These are phyloP conservation scores for Temnothorax unifasciatus DNA, from an alignment of 2,888 invertebrate species.

Conservation along the genomic window DNA sequence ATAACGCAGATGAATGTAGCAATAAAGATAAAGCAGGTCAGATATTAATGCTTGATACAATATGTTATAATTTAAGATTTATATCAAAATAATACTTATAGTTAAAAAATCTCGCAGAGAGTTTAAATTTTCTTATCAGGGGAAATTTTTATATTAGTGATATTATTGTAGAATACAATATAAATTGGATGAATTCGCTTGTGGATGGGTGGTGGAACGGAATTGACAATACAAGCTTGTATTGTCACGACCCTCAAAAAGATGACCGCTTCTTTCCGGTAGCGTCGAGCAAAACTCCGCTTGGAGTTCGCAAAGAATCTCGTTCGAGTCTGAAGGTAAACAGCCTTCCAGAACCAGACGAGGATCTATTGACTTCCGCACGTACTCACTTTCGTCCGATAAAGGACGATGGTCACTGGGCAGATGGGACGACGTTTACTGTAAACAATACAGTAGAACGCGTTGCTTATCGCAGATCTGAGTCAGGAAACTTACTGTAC, in stretches of 20 bases:
- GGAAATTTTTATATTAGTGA: slow-evolving; percentile 3
- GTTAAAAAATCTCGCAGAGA: not conserved
- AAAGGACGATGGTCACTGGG: slow-evolving; percentile 88
- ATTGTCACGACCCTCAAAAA: slow-evolving; percentile 88
- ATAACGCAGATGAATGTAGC: slow-evolving; percentile 80
- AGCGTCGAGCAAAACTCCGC: slow-evolving; percentile 85
- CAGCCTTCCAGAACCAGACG: slow-evolving; percentile 86
- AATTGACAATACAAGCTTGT: slow-evolving; percentile 86
- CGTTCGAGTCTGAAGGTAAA: slow-evolving; percentile 77
- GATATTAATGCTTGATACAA: slow-evolving; percentile 39
- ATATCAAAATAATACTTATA: slow-evolving; percentile 2
- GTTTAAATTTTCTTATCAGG: not conserved
- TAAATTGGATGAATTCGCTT: slow-evolving; percentile 85
- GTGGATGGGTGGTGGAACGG: slow-evolving; percentile 85
- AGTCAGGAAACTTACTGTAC: slow-evolving; percentile 84
- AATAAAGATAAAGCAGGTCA: slow-evolving; percentile 80
- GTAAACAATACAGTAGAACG: slow-evolving; percentile 89
- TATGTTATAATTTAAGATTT: slow-evolving; percentile 1
- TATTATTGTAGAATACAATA: slow-evolving; percentile 78
- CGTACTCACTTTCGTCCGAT: slow-evolving; percentile 95
- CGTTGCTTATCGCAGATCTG: slow-evolving; percentile 90
- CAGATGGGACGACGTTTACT: slow-evolving; percentile 92
- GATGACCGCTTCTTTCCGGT: slow-evolving; percentile 89
- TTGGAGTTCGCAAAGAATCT: slow-evolving; percentile 77
- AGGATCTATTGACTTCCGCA: slow-evolving; percentile 92